Evolutionary conservation across 2,888 invertebrate species (phyloP).

Genomic region (Andrena hattorfiana): DNA sequence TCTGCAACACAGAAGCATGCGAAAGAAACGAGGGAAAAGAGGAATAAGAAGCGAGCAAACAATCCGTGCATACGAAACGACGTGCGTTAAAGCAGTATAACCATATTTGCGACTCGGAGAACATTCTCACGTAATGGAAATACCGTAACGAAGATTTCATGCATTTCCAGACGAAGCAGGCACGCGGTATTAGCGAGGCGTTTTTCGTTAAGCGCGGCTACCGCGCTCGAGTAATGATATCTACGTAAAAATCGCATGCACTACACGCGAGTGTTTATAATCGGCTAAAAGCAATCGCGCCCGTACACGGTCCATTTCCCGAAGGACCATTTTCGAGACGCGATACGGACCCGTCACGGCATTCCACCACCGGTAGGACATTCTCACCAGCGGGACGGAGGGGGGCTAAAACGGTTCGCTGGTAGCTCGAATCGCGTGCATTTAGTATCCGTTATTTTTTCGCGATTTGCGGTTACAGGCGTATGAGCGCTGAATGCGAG

Average conservation of each 20-base stretch:
- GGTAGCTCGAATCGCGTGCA: slow-evolving; percentile 74
- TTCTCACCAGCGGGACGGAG: slow-evolving; percentile 13
- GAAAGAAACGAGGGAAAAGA: background rate
- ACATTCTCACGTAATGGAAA: background rate
- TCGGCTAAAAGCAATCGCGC: slow-evolving; percentile 47
- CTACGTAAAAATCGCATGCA: slow-evolving; percentile 5
- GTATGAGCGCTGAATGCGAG: slow-evolving; percentile 69
- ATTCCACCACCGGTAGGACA: slow-evolving; percentile 50
- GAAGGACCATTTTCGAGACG: slow-evolving; percentile 29
- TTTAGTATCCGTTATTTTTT: slow-evolving; percentile 75
- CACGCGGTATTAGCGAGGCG: background rate
- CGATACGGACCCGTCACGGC: slow-evolving; percentile 48
- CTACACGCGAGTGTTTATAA: slow-evolving; percentile 7
- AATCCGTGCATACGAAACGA: background rate
- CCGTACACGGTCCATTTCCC: slow-evolving; percentile 41
- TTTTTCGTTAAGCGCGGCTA: background rate
- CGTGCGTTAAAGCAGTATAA: background rate
- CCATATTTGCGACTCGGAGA: background rate
- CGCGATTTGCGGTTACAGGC: slow-evolving; percentile 60
- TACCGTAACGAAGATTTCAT: background rate
- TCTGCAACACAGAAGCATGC: background rate
- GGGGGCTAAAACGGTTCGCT: slow-evolving; percentile 73
- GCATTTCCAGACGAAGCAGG: background rate
- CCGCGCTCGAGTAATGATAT: background rate
- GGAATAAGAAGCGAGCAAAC: background rate